Evolutionary conservation across 2,113 vertebrate species (phyloP), one percentile per base, ranked within the genome.

Genomic region (Gorsachius goisagi): DNA sequence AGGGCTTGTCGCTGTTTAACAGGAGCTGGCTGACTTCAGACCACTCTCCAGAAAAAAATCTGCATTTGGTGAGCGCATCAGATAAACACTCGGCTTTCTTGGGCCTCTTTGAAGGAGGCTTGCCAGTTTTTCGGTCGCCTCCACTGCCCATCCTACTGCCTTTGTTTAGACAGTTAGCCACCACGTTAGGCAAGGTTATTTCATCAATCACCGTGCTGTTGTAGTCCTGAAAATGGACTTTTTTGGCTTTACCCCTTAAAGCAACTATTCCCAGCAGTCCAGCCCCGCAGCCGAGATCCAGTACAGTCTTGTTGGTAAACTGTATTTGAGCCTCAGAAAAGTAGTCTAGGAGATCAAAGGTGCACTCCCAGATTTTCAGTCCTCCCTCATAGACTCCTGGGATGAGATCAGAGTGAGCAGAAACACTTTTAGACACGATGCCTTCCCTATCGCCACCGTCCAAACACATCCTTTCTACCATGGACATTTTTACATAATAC

Each of bases 291-390:
- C 99, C 99, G 73, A 99, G 98, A 96, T 99, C 99, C 96, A 99
- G 32, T 16, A 99, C 98, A 0, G 74, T 94, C 96, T 98, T 99
- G 39, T 98, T 97, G 55, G 95, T 53, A 78, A 99, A 99, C 6
- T 95, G 96, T 88, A 98, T 97, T 33, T 96, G 94, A 20, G 98
- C 97, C 71, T 98, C 97, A 3, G 98, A 98, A 41, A 99, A 85
- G 96, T 98, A 98, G 71, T 98, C 96, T 26, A 99, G 84, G 32
- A 99, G 98, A 95, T 99, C 99, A 53, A 99, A 99, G 5, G 99
- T 99, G 96, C 99, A 99, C 94, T 99, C 99, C 99, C 99, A 99
- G 94, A 99, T 99, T 97, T 99, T 99, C 94, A 99, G 97, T 28
- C 99, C 99, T 67, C 99, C 99, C 97, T 99, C 99, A 2, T 99